Evolutionary conservation across 2,888 invertebrate species (phyloP).

Genomic region (Ferrisia virgata): DNA sequence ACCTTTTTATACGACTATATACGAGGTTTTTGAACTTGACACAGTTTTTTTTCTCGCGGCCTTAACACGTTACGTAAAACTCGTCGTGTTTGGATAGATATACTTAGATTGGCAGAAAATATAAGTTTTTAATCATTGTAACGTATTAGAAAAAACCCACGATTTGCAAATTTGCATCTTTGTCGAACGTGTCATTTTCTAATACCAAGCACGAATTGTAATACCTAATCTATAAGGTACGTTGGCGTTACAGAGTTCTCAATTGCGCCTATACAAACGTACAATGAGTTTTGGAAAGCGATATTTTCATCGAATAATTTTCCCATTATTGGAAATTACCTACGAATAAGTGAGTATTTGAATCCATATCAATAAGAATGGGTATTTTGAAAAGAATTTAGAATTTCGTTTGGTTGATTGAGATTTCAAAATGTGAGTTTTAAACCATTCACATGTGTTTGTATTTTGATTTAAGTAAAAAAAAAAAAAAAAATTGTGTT

Average conservation of each 20-base stretch:
- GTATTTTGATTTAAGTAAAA: too few species aligned
- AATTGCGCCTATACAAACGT: neutral
- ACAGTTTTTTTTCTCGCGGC: neutral
- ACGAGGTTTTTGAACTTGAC: conserved; percentile 27
- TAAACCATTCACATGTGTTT: neutral
- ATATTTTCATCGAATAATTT: conserved; percentile 27
- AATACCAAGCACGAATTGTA: neutral
- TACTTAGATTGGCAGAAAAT: too few species aligned
- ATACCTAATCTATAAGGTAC: too few species aligned
- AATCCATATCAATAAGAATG: neutral
- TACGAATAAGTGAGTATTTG: too few species aligned
- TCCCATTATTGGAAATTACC: neutral
- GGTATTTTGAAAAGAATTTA: neutral
- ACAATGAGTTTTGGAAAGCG: neutral
- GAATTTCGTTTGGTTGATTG: neutral
- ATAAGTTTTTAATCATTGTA: too few species aligned
- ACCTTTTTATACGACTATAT: neutral
- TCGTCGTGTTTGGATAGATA: neutral
- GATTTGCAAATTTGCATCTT: neutral
- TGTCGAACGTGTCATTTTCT: neutral
- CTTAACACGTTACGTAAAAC: conserved; percentile 8
- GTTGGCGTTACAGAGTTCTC: neutral
- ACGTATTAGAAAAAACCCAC: neutral
- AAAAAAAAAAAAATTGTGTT: too few species aligned
- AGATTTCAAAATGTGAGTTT: neutral